Conservation (phyloP, 92 coral and sea anemone species). For the Epizoanthus stellaris region DNA sequence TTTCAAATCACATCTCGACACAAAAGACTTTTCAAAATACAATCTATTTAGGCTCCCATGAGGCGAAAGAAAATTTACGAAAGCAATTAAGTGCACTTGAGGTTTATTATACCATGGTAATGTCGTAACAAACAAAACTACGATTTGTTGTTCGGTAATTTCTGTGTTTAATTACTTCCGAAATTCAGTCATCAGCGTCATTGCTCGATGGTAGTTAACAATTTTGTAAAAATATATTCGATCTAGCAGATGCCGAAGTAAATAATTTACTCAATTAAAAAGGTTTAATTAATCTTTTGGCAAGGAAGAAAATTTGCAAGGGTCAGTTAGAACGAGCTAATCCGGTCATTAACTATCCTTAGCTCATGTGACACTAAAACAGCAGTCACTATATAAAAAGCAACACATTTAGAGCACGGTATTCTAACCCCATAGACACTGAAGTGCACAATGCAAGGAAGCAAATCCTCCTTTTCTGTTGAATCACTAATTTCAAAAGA, state of each 20-base stretch:
- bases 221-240: conserved; percentile 40
- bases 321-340: conserved; percentile 21
- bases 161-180: conserved; percentile 64
- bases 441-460: conserved; percentile 55
- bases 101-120: conserved; percentile 45
- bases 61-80: conserved; percentile 50
- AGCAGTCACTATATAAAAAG: conserved; percentile 51
- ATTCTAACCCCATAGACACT: conserved; percentile 8
- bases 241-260: conserved; percentile 46
- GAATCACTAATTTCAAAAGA: conserved; percentile 81
- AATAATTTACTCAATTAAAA: conserved; percentile 46
- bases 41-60: conserved; percentile 45
- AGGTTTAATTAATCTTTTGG: conserved; percentile 34
- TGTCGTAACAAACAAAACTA: conserved; percentile 46
- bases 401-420: conserved; percentile 1
- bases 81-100: conserved; percentile 59
- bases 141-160: conserved; percentile 71
- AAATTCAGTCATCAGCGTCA: conserved; percentile 38
- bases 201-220: conserved; percentile 37
- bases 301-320: conserved; percentile 32
- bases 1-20: conserved; percentile 35
- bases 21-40: conserved; percentile 35
- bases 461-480: conserved; percentile 75
- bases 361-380: conserved; percentile 10
- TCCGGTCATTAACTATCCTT: conserved; percentile 40